Evolutionary conservation across 2,888 invertebrate species (phyloP), one percentile per base, ranked within the genome.

Genomic region (Spicauda simplicius): DNA sequence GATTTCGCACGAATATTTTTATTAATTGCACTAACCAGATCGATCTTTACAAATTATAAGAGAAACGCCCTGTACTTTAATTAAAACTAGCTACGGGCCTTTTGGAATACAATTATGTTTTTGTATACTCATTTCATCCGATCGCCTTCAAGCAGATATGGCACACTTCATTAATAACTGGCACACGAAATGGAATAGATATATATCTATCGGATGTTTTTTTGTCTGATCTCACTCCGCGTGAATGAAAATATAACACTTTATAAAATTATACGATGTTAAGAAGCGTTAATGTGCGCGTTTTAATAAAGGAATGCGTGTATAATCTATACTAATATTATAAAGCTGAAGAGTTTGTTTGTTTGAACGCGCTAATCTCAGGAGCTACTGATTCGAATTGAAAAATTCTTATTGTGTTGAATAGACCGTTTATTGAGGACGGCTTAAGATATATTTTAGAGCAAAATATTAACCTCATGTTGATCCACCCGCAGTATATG

Each of bases 1-100:
- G 12, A n/a, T 45, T 41, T n/a, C 45, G n/a, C n/a, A 4, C 4
- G 11, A 45, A n/a, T 5, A 18, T 50, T 50, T 50, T 56, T 33
- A 56, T 56, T 56, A 33, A 56, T 56, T 56, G 16, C 55, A 30
- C n/a, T 33, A 11, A 56, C 55, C 10, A 33, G 33, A 56, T 56
- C 55, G 55, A 56, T 50, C 50, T 56, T 33, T 56, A 56, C 33
- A 56, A 56, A 56, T 56, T 56, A 56, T 33, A 1, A 56, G 10
- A 18, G 55, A 11, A 16, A 8, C 58, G 45, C 58, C 58, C 58
- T 41, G n/a, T 4, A 45, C 45, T 45, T 45, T 58, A 30, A n/a
- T 58, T 20, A 58, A 58, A n/a, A 41, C 58, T 58, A 45, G 41
- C 41, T 41, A 57, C 45, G n/a, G 45, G 14, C 45, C 14, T 45